phyloP scores from a whole-genome alignment of 2,888 invertebrate genomes.

The Tiliacea aurago region DNA sequence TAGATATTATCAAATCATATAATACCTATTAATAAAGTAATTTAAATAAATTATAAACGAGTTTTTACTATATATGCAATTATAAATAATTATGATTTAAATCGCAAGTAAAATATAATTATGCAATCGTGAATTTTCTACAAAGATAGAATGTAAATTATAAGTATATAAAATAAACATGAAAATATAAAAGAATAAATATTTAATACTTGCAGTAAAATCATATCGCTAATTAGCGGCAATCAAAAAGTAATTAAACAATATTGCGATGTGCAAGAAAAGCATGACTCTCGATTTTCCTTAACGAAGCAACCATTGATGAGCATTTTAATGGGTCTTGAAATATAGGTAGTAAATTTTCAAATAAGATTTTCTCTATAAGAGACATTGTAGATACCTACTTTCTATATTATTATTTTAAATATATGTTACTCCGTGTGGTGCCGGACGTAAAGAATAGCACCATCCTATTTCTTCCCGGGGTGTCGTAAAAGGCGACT shows the following conservation, averaged over 20 bases:
- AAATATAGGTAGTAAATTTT: neutral
- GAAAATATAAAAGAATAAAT: neutral
- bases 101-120: neutral
- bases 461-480: too few species aligned
- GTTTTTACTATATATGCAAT: neutral
- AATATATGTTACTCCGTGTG: too few species aligned
- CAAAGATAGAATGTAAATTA: conserved; percentile 3
- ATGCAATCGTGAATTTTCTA: neutral
- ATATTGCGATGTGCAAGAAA: conserved; percentile 27
- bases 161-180: neutral
- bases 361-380: neutral
- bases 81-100: conserved; percentile 11
- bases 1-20: too few species aligned
- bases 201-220: conserved; percentile 4
- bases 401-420: neutral
- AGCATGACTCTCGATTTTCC: conserved; percentile 35
- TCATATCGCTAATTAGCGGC: conserved; percentile 27
- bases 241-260: conserved; percentile 43
- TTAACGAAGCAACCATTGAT: conserved; percentile 16
- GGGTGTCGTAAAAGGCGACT: too few species aligned
- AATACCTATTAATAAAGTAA: neutral
- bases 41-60: neutral
- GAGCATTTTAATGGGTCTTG: conserved; percentile 28
- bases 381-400: too few species aligned
- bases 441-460: too few species aligned